Evolutionary conservation across 2,113 vertebrate genomes (phyloP).

Genomic region (Rhizomys pruinosus): DNA sequence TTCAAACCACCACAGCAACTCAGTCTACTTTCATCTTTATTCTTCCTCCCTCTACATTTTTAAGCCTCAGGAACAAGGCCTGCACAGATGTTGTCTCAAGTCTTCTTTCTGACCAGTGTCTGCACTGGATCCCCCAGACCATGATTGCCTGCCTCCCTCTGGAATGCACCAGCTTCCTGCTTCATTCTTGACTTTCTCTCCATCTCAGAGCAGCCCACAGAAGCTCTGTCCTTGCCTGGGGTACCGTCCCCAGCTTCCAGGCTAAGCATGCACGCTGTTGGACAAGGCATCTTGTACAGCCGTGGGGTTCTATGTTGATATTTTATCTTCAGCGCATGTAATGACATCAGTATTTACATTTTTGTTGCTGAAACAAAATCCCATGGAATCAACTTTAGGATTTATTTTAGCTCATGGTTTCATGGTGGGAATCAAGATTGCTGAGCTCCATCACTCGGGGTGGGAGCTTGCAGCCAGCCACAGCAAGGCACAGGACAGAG

Average conservation of each 20-base stretch:
- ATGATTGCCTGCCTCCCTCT: accelerated
- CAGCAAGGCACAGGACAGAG: not conserved
- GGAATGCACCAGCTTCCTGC: not conserved
- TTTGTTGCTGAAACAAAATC: too few relatives aligned
- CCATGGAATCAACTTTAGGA: not conserved
- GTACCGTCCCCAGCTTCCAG: accelerated
- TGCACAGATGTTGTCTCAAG: not conserved
- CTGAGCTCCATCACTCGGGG: not conserved
- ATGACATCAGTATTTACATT: not conserved
- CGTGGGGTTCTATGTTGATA: not conserved
- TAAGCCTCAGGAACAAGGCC: not conserved
- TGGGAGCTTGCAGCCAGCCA: not conserved
- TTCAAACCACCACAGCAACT: too few relatives aligned
- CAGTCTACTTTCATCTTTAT: too few relatives aligned
- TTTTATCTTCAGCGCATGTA: not conserved
- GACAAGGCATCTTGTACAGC: not conserved
- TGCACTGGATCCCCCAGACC: accelerated
- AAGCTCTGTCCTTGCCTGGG: not conserved
- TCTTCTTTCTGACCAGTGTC: not conserved
- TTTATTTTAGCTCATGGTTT: not conserved
- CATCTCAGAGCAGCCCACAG: accelerated
- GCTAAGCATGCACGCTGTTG: not conserved
- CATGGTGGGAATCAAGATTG: not conserved
- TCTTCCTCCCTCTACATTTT: not conserved
- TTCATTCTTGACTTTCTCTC: not conserved